Evolutionary conservation across 2,113 vertebrate genomes (phyloP).

Genomic region (Calidris pugnax): DNA sequence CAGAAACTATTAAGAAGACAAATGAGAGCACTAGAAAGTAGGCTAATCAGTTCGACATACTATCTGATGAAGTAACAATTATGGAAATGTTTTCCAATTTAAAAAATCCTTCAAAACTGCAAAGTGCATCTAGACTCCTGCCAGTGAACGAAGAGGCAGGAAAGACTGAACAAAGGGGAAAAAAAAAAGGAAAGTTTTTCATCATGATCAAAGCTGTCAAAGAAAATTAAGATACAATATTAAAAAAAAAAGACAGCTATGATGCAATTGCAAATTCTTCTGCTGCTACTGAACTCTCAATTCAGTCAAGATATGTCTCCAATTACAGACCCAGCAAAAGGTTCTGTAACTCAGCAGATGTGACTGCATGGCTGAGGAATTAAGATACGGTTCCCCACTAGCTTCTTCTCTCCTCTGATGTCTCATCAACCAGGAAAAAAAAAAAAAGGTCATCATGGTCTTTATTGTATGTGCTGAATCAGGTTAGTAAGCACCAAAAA

Average conservation of each 20-base stretch:
- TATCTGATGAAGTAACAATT: background rate
- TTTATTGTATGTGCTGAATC: background rate
- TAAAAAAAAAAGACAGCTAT: background rate
- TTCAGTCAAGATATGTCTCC: background rate
- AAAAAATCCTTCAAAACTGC: background rate
- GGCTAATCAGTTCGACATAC: background rate
- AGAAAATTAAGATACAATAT: background rate
- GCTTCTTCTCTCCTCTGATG: background rate
- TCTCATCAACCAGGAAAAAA: background rate
- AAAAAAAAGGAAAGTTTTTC: background rate
- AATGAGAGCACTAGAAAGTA: background rate
- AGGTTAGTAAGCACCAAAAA: background rate
- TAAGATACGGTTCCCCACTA: background rate
- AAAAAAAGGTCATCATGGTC: fast-evolving
- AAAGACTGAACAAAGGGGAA: background rate
- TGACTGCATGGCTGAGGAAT: background rate
- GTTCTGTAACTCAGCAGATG: background rate
- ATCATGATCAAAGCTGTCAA: background rate
- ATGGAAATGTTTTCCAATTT: background rate
- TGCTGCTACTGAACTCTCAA: background rate
- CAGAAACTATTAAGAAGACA: background rate
- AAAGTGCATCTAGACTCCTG: background rate
- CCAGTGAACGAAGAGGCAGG: background rate
- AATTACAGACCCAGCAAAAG: background rate
- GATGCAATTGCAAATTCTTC: background rate